A percentile compares a stretch with the other conserved stretches of the same genome.
Evolutionary conservation across 1,140 invertebrate species (phyloP).

Genomic region (Sitophilus oryzae): DNA sequence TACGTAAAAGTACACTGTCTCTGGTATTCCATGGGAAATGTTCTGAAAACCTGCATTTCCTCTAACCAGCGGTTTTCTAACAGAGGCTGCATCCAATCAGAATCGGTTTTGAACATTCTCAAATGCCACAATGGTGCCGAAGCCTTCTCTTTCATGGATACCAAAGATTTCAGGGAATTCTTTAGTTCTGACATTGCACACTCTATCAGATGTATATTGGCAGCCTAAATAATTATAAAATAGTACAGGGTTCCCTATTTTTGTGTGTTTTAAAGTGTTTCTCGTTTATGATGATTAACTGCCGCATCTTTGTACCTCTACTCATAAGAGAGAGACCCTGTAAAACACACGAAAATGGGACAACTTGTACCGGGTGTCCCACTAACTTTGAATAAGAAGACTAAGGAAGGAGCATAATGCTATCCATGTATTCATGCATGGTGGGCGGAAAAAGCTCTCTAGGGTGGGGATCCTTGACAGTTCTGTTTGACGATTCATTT

Average conservation of each 20-base stretch:
- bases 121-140: not conserved
- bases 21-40: conserved; percentile 7
- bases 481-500: too few species aligned
- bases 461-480: too few species aligned
- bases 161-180: not conserved
- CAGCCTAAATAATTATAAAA: not conserved
- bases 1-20: conserved; percentile 3
- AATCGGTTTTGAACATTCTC: conserved; percentile 1
- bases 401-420: too few species aligned
- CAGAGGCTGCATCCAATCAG: conserved; percentile 5
- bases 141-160: not conserved
- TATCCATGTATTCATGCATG: too few species aligned
- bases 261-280: too few species aligned
- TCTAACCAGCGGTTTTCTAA: not conserved
- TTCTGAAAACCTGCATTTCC: conserved; percentile 4
- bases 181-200: not conserved
- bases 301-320: too few species aligned
- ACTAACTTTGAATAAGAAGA: too few species aligned
- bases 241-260: not conserved
- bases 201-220: conserved; percentile 1
- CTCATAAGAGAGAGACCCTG: too few species aligned
- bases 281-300: too few species aligned
- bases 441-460: too few species aligned
- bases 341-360: too few species aligned
- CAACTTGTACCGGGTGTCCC: too few species aligned